Evolutionary conservation across 2,888 invertebrate genomes (phyloP), one percentile per base, ranked within the genome.

Genomic region (Stegana nigrithorax): DNA sequence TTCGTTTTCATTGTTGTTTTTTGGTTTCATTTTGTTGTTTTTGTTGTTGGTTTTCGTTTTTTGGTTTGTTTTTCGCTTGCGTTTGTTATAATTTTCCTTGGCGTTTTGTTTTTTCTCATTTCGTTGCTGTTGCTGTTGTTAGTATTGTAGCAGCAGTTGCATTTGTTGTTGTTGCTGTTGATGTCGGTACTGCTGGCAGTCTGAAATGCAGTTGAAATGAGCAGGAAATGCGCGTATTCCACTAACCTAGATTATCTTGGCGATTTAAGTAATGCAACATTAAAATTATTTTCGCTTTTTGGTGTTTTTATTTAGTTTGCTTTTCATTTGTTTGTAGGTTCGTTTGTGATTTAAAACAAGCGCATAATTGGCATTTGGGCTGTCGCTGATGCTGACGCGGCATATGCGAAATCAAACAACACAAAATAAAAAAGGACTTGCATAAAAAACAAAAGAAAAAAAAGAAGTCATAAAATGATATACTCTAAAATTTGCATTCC

Each of bases 201-300:
- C 71, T 73, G 70, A 72, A 73, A 73, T 73, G 73, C 73, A 74
- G 73, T 66, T 70, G 72, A 73, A 73, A 71, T 67, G 71, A 67
- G 69, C 77, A 74, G 77, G 77, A 78, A 78, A 74, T 75, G 77
- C 78, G 78, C 78, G 71, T 70, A 72, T 72, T 72, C 74, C 64
- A 75, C 78, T 77, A 77, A 77, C 77, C 77, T 72, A 77, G 71
- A 78, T 77, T 73, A 69, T 70, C 69, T 62, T 53, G 64, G 70
- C 71, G 72, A 73, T 73, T 73, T 73, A 68, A 69, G 71, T 70
- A 69, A 73, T 10, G 36, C 55, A 19, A 36, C 19, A 39, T 19
- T 32, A 21, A 21, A 36, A n/a, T 56, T 23, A 17, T 23, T 32
- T 32, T 21, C 19, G n/a, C 14, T 17, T 27, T 27, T n/a, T 27